Evolutionary conservation across 2,113 vertebrate species (phyloP), one percentile per base, ranked within the genome.

Genomic region (Cervus canadensis): DNA sequence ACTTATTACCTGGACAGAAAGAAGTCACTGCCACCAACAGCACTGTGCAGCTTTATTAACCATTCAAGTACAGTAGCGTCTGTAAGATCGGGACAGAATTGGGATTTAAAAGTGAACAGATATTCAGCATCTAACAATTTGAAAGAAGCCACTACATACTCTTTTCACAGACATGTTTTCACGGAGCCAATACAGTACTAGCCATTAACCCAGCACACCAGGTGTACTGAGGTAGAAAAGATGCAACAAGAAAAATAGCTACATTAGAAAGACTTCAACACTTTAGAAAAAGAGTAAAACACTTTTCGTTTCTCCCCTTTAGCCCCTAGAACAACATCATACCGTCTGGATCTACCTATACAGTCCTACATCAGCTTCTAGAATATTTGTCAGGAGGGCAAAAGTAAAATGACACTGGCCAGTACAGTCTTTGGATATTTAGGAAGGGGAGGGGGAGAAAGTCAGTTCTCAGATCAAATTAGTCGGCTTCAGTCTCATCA

Each of bases 341-440:
- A 98, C 97, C 98, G 98, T 99, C 98, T 97, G 98, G 96, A 98
- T 99, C 98, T 99, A 98, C 98, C 98, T 98, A 98, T 98, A 98
- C 97, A 98, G 98, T 98, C 98, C 99, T 99, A 99, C 99, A 99
- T 99, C 98, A 98, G 98, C 97, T 98, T 99, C 99, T 99, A 99
- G 98, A 97, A 98, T 97, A 97, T 97, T 94, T 95, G 97, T 98
- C 98, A 97, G 98, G 96, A 98, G 98, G 98, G 97, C 93, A 91
- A 98, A 99, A 99, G 99, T 98, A 96, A 99, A 99, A 98, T 97
- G 97, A 98, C 99, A 99, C 99, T 99, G 99, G 99, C 99, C 99
- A 99, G 98, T 99, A 99, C 98, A 99, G 99, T 99, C 99, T 99
- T 99, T 99, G 99, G 99, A 99, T 99, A 98, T 98, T 99, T 98